These are phyloP conservation scores for Euplagia quadripunctaria DNA, from an alignment of 2,888 invertebrate species.

Conservation along the genomic window DNA sequence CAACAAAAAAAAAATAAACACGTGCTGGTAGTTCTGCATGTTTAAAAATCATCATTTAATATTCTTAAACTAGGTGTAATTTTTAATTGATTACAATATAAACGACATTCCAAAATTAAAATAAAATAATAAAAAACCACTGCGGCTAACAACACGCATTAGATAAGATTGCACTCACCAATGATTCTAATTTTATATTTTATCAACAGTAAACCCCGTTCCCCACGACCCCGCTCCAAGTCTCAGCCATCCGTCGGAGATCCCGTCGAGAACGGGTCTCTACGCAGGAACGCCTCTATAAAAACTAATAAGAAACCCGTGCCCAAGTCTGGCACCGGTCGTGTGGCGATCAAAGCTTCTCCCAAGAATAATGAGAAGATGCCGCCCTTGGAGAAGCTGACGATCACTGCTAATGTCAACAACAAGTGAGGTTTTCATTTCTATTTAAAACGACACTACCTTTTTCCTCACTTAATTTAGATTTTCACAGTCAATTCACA, in stretches of 20 bases:
- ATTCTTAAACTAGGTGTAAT: too few species aligned
- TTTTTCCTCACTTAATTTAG: background rate
- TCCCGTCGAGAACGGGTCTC: conserved; percentile 66
- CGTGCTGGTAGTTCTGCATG: too few species aligned
- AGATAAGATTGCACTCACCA: too few species aligned
- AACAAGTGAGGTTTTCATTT: conserved; percentile 66
- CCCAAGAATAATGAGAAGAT: conserved; percentile 60
- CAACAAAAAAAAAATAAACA: too few species aligned
- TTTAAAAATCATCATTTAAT: too few species aligned
- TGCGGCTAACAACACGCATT: too few species aligned
- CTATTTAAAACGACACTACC: background rate
- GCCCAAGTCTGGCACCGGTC: conserved; percentile 46
- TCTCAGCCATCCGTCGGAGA: conserved; percentile 78
- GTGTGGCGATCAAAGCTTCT: conserved; percentile 37
- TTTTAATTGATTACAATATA: too few species aligned
- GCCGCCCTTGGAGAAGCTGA: conserved; percentile 77
- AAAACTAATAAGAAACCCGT: conserved; percentile 61
- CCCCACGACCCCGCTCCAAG: conserved; percentile 73
- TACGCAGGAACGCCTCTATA: conserved; percentile 72
- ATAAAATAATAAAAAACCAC: too few species aligned
- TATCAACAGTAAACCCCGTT: conserved; percentile 61
- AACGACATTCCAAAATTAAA: too few species aligned
- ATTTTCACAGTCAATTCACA: too few species aligned
- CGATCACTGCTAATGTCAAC: conserved; percentile 71
- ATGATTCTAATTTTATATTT: background rate